Conservation (phyloP, 2,797 vertebrate genomes). For the Borostomias antarcticus region DNA sequence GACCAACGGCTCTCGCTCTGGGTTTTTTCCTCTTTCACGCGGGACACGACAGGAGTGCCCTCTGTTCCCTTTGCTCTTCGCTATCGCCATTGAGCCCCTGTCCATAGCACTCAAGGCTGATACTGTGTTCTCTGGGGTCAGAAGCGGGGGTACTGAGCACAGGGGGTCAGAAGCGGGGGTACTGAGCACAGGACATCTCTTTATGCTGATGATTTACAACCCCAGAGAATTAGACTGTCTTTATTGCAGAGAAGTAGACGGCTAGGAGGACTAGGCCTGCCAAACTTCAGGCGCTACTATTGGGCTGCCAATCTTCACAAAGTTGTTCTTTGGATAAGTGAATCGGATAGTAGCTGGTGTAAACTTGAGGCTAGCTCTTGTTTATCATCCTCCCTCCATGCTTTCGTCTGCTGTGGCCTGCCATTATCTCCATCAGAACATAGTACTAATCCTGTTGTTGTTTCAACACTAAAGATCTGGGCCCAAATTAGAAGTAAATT, state of each 20-base stretch:
- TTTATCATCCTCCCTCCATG: neutral
- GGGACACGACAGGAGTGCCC: no score
- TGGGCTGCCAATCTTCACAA: no score
- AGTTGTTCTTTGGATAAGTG: neutral
- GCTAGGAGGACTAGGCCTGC: neutral
- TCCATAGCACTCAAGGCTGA: no score
- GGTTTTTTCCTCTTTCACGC: constrained; percentile 14
- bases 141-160: no score
- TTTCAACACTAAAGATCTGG: constrained; percentile 10
- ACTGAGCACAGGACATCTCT: no score
- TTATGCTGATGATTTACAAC: no score
- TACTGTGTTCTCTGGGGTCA: no score
- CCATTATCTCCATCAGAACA: neutral
- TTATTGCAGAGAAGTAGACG: neutral
- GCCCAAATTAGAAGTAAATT: neutral
- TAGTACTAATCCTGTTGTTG: constrained; percentile 3
- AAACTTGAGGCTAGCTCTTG: neutral
- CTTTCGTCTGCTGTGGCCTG: neutral
- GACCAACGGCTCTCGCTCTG: no score
- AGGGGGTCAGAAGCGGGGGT: no score
- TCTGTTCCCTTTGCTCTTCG: no score
- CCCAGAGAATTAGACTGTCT: neutral
- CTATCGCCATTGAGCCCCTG: no score
- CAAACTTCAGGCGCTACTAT: no score
- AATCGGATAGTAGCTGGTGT: constrained; percentile 1